These are phyloP conservation scores for Archaeoteleia sp. DNA, from an alignment of 2,888 invertebrate species.

Conservation along the genomic window DNA sequence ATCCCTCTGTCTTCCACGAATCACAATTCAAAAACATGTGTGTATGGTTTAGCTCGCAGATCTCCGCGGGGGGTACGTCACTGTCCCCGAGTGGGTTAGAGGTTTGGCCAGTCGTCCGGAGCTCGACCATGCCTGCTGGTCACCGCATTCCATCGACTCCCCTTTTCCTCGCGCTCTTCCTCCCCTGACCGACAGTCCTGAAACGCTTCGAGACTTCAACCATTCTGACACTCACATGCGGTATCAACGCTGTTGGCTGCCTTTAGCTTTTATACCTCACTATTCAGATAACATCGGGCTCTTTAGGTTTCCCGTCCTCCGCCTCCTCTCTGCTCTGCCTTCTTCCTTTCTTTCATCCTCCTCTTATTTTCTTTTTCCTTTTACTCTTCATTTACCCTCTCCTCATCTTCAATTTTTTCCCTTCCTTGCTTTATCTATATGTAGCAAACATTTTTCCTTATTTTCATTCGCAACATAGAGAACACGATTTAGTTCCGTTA, in stretches of 20 bases:
- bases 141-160: slow-evolving; percentile 45
- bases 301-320: slow-evolving; percentile 46
- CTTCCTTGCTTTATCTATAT: too few species aligned
- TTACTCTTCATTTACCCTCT: slow-evolving; percentile 26
- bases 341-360: slow-evolving; percentile 17
- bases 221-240: slow-evolving; percentile 68
- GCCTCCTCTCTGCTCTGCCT: slow-evolving; percentile 20
- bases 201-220: slow-evolving; percentile 55
- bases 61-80: slow-evolving; percentile 72
- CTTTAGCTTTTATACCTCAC: slow-evolving; percentile 71
- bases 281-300: slow-evolving; percentile 68
- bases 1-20: slow-evolving; percentile 21
- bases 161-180: slow-evolving; percentile 43
- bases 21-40: slow-evolving; percentile 25
- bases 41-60: slow-evolving; percentile 48
- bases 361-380: slow-evolving; percentile 36
- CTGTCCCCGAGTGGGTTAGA: slow-evolving; percentile 60
- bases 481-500: too few species aligned
- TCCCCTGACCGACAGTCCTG: slow-evolving; percentile 22
- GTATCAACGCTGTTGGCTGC: slow-evolving; percentile 72
- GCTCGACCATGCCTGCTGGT: slow-evolving; percentile 28
- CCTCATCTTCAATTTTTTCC: too few species aligned
- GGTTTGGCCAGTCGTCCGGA: slow-evolving; percentile 30
- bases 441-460: too few species aligned
- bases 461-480: too few species aligned